Base-by-base conservation (phyloP, 2,797 vertebrate species). In the Diceros bicornis region DNA sequence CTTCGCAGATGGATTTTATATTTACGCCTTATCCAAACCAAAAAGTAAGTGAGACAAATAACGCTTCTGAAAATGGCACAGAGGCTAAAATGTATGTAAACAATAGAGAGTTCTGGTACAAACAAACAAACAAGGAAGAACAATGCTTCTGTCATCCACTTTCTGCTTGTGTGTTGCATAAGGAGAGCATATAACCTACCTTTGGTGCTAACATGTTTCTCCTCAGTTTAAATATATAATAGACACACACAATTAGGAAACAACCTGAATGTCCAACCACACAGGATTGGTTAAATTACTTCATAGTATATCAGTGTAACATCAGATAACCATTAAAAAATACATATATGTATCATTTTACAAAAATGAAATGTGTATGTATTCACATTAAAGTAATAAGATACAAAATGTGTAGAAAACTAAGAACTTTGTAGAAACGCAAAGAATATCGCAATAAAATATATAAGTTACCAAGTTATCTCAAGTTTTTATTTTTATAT, bases 1-100 rank as follows among this genome's bases (percentile, higher is more conserved):
- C 91, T 98, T 98, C 98, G 96, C 99, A 99, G 99, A 99, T 99
- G 99, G 98, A 95, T 98, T 98, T 98, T 98, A 97, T 98, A 98
- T 99, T 98, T 98, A 98, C 98, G 97, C 96, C 98, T 98, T 98
- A 98, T 97, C 98, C 98, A 98, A 98, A 98, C 98, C 97, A 98
- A 98, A 98, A 98, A 98, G 47, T 96, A 97, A 98, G 98, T 97
- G 98, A 99, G 98, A 98, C 98, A 98, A 99, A 99, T 98, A 98
- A 99, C 98, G 97, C 97, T 97, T 98, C 98, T 97, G 98, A 97
- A 98, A 98, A 98, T 96, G 98, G 98, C 98, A 98, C 85, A 91
- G 97, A 98, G 98, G 98, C 98, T 98, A 98, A 98, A 98, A 98
- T 98, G 98, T 98, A 93, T 98, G 98, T 98, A 98, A 98, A 99